Evolutionary conservation across 2,113 vertebrate genomes (phyloP).

Genomic region (Cariama cristata): DNA sequence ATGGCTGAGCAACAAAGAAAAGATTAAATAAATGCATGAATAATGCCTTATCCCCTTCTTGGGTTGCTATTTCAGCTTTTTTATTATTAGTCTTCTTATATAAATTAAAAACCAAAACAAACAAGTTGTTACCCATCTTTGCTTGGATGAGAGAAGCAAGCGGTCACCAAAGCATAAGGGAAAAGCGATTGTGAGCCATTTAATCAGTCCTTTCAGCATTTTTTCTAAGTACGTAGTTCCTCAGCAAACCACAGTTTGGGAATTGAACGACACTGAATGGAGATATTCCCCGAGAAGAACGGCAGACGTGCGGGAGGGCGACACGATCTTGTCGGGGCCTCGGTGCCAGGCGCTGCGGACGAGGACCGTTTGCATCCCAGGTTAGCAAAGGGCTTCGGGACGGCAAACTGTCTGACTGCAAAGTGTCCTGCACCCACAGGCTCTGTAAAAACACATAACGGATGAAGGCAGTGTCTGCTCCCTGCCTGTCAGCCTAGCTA

Average conservation of each 20-base stretch:
- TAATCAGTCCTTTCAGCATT: neutral
- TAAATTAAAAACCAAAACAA: neutral
- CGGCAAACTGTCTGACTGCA: neutral
- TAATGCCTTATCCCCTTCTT: neutral
- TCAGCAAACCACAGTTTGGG: neutral
- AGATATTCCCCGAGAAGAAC: neutral
- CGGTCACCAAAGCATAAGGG: neutral
- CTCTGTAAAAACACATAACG: neutral
- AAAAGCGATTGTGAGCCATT: neutral
- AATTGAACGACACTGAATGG: neutral
- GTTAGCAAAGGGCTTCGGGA: neutral
- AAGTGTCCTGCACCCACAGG: neutral
- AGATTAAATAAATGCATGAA: neutral
- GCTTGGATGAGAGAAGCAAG: neutral
- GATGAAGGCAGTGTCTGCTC: neutral
- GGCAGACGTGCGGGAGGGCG: slow-evolving; percentile 14
- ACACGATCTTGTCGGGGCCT: neutral
- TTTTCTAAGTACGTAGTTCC: neutral
- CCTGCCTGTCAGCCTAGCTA: neutral
- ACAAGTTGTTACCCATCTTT: neutral
- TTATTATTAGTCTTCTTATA: neutral
- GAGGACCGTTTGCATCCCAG: neutral
- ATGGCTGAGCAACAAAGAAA: neutral
- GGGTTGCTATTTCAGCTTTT: neutral
- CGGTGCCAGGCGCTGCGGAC: neutral